Conservation (phyloP, 2,113 vertebrate species). For the Opisthocomus hoazin region DNA sequence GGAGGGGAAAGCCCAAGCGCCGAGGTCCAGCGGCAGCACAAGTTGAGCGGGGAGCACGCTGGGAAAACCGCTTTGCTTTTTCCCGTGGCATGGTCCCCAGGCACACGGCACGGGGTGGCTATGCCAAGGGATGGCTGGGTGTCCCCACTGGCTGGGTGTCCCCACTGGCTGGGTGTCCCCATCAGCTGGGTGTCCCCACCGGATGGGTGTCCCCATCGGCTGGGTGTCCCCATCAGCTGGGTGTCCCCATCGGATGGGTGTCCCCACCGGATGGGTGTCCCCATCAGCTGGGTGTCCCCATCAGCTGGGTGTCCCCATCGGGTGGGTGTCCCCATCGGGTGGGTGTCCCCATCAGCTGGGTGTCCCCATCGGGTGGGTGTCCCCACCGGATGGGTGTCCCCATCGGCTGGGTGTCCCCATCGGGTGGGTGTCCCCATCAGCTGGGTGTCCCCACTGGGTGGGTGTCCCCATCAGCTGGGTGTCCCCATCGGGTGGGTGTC, state of each 20-base stretch:
- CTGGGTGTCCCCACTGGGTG: neutral
- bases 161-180: no score
- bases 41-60: rapidly evolving
- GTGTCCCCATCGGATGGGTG: neutral
- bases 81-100: rapidly evolving
- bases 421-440: no score
- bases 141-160: neutral
- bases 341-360: neutral
- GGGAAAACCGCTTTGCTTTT: rapidly evolving
- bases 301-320: neutral
- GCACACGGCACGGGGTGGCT: neutral
- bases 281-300: neutral
- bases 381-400: neutral
- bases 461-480: neutral
- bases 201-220: neutral
- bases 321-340: no score
- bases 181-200: neutral
- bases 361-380: no score
- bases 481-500: neutral
- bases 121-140: neutral
- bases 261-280: neutral
- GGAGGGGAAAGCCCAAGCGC: rapidly evolving
- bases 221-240: neutral
- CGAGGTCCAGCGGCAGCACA: rapidly evolving
- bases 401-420: neutral